Percentiles rank a stretch among this genome's conserved stretches.
phyloP scores from a whole-genome alignment of 2,797 vertebrate genomes.

The Salarias fasciatus region DNA sequence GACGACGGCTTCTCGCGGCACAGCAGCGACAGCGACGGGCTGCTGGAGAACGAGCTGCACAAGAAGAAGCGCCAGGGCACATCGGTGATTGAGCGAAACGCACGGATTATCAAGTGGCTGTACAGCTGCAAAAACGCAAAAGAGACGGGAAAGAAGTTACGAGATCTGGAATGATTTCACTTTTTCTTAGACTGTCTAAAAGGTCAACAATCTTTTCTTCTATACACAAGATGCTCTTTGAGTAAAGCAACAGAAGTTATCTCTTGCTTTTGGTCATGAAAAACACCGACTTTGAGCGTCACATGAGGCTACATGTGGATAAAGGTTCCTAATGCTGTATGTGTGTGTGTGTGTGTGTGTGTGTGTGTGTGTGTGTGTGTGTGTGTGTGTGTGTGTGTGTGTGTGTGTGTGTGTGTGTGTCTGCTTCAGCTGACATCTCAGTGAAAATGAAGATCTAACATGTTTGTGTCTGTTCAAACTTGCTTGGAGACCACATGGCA shows the following conservation, averaged over 20 bases:
- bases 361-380: neutral
- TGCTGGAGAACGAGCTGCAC: conserved; percentile 84
- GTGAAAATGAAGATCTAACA: neutral
- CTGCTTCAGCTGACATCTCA: conserved; percentile 1
- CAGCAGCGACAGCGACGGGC: conserved; percentile 84
- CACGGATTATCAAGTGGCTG: conserved; percentile 97
- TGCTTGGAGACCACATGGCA: neutral
- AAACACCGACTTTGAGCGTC: neutral
- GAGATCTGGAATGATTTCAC: conserved; percentile 83
- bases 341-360: neutral
- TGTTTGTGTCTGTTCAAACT: conserved; percentile 16
- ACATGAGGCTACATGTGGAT: neutral
- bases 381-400: neutral
- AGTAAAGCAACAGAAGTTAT: neutral
- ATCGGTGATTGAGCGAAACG: conserved; percentile 94
- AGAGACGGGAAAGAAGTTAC: conserved; percentile 81
- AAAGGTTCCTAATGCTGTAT: no score
- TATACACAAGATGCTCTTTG: neutral
- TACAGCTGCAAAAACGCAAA: conserved; percentile 93
- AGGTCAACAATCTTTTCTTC: neutral
- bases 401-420: neutral
- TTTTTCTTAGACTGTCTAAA: neutral
- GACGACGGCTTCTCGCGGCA: conserved; percentile 87
- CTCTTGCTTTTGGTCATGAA: neutral
- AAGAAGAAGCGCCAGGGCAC: conserved; percentile 82